Conservation (phyloP, 1,140 invertebrate species). For the Nautilus pompilius region DNA sequence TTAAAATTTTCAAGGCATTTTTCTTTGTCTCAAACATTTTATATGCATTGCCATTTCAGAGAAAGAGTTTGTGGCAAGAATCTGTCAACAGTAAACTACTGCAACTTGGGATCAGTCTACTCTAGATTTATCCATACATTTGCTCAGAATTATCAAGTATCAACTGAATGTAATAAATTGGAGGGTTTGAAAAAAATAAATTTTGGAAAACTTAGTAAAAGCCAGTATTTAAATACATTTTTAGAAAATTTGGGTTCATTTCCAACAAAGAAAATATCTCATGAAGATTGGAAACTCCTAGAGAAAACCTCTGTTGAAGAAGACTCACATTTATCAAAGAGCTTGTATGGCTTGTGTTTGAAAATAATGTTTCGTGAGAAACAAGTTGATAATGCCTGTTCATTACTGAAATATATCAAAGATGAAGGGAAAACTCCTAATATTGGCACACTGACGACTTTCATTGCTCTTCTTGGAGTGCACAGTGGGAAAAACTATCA, state of each 20-base stretch:
- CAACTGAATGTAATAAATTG: not conserved
- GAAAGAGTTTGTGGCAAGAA: no score
- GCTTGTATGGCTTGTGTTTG: slow-evolving; percentile 10
- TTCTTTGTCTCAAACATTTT: no score
- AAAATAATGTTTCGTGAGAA: not conserved
- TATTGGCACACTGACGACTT: slow-evolving; percentile 5
- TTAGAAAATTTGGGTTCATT: not conserved
- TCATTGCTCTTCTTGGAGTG: slow-evolving; percentile 7
- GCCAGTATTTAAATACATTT: not conserved
- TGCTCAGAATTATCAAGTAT: not conserved
- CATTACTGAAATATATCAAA: slow-evolving; percentile 6
- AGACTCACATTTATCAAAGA: slow-evolving; percentile 7
- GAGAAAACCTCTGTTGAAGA: slow-evolving; percentile 1
- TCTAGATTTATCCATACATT: not conserved
- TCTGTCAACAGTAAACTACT: no score
- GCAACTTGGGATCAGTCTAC: not conserved
- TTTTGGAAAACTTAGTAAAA: not conserved
- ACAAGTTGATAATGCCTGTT: not conserved
- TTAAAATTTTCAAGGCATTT: no score
- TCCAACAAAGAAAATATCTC: not conserved
- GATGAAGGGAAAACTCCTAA: not conserved
- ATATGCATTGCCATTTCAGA: no score
- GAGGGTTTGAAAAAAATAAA: no score
- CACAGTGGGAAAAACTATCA: slow-evolving; percentile 5
- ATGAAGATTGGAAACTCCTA: slow-evolving; percentile 9